Evolutionary conservation across 2,888 invertebrate species (phyloP).

Genomic region (Chelonus formosanus): DNA sequence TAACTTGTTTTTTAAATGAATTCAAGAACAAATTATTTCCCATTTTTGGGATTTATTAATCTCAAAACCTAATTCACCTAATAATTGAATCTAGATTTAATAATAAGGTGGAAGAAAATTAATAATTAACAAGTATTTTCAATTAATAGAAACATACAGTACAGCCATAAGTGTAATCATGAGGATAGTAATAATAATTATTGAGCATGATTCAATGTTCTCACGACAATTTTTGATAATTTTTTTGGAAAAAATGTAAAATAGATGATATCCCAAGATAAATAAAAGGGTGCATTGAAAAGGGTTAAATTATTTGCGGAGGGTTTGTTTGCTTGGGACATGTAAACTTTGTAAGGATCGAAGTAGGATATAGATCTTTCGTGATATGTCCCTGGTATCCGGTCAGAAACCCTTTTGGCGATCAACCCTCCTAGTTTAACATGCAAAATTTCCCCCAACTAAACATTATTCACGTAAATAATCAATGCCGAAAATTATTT

Average conservation of each 20-base stretch:
- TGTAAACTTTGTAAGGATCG: too few relatives aligned
- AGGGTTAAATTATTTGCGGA: conserved; percentile 17
- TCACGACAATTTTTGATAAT: not conserved
- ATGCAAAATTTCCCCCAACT: not conserved
- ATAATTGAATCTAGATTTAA: too few relatives aligned
- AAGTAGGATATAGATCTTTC: conserved; percentile 2
- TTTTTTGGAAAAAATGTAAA: not conserved
- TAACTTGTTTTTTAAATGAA: too few relatives aligned
- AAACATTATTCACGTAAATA: not conserved
- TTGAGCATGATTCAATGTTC: not conserved
- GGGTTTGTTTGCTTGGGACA: conserved; percentile 15
- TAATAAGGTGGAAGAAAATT: too few relatives aligned
- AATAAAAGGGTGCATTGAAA: conserved; percentile 4
- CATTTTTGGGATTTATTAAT: too few relatives aligned
- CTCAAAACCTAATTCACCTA: too few relatives aligned
- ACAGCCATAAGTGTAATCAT: too few relatives aligned
- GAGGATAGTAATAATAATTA: too few relatives aligned
- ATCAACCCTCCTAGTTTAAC: not conserved
- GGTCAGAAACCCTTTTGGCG: conserved; percentile 13
- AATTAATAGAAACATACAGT: too few relatives aligned
- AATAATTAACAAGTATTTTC: too few relatives aligned
- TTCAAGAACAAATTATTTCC: too few relatives aligned
- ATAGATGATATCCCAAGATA: conserved; percentile 2
- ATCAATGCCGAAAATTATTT: too few relatives aligned
- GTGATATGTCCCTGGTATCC: conserved; percentile 11